Evolutionary conservation across 1,140 invertebrate genomes (phyloP).

Genomic region (Wiebesia pumilae): DNA sequence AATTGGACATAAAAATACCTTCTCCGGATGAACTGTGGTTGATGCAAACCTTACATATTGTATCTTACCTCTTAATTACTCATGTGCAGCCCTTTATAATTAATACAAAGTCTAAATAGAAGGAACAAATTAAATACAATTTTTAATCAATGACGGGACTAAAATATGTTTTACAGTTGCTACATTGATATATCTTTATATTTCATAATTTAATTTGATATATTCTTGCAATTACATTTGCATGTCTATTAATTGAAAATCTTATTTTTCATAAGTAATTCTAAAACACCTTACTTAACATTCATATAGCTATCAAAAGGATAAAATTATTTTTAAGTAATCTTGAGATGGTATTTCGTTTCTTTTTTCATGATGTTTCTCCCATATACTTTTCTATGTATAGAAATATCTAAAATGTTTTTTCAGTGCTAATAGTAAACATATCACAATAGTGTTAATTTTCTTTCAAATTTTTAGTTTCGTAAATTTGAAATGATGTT

Average conservation of each 20-base stretch:
- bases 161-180: neutral
- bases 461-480: no score
- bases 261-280: neutral
- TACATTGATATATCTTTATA: neutral
- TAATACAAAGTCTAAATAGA: constrained; percentile 15
- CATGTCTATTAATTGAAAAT: neutral
- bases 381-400: neutral
- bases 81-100: constrained; percentile 11
- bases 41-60: neutral
- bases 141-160: neutral
- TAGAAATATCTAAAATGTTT: neutral
- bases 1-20: constrained; percentile 10
- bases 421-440: no score
- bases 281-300: neutral
- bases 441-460: no score
- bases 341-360: neutral
- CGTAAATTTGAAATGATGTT: no score
- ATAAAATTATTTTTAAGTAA: neutral
- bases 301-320: neutral
- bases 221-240: neutral
- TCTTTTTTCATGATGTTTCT: neutral
- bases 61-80: constrained; percentile 12
- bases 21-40: neutral
- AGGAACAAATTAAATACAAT: neutral
- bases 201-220: neutral